Percentiles rank a stretch among this genome's conserved stretches.
Conservation (phyloP, 2,797 vertebrate species). For the Threskiornis aethiopicus region DNA sequence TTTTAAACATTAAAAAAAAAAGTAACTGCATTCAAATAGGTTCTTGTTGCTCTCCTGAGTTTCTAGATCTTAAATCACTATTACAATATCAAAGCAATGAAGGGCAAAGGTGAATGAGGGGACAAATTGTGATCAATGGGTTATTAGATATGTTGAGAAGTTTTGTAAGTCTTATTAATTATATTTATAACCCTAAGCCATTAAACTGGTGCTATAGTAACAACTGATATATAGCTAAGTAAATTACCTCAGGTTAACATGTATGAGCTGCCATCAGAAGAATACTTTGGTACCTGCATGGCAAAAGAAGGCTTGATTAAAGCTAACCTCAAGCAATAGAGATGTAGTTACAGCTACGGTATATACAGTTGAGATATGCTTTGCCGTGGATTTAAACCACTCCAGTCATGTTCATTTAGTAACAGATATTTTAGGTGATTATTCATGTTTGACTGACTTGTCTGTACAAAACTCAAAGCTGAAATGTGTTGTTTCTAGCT, state of each 20-base stretch:
- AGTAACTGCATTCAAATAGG: neutral
- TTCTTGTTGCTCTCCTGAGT: neutral
- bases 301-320: neutral
- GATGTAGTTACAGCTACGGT: neutral
- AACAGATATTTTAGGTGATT: neutral
- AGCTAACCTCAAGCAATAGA: neutral
- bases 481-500: slow-evolving; percentile 16
- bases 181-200: slow-evolving; percentile 80
- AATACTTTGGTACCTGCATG: slow-evolving; percentile 54
- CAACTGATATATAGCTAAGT: slow-evolving; percentile 75
- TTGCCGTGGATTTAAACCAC: neutral
- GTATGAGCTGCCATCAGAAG: slow-evolving; percentile 72
- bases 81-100: slow-evolving; percentile 35
- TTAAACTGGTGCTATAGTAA: slow-evolving; percentile 73
- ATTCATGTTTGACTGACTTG: slow-evolving; percentile 15
- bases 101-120: slow-evolving; percentile 70
- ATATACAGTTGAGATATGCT: neutral
- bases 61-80: slow-evolving; percentile 40
- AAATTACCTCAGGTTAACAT: slow-evolving; percentile 74
- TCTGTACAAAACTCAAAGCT: neutral
- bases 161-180: slow-evolving; percentile 74
- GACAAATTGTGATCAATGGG: slow-evolving; percentile 73
- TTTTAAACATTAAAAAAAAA: neutral
- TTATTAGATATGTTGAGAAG: slow-evolving; percentile 76
- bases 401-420: neutral